phyloP scores from a whole-genome alignment of 2,797 vertebrate genomes.

The Apogon talboti region DNA sequence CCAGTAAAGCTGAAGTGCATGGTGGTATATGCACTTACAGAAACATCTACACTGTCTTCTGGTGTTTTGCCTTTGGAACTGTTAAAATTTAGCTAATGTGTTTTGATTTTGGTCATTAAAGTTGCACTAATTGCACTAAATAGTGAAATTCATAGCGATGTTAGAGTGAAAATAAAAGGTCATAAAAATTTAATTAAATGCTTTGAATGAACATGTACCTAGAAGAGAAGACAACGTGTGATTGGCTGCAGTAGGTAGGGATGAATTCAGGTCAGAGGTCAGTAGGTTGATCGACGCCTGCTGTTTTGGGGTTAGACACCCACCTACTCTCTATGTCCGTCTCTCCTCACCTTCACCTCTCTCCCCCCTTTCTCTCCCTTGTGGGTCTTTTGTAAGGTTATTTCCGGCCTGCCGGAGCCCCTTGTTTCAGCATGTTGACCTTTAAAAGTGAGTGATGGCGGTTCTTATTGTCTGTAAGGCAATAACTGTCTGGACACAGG shows the following conservation, averaged over 20 bases:
- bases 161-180: not conserved
- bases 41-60: too few species aligned
- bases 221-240: not conserved
- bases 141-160: too few species aligned
- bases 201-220: not conserved
- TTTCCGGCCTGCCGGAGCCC: conserved; percentile 68
- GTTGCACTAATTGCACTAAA: too few species aligned
- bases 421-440: conserved; percentile 80
- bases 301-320: conserved; percentile 50
- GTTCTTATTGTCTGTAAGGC: conserved; percentile 80
- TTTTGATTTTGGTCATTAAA: too few species aligned
- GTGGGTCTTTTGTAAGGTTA: conserved; percentile 78
- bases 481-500: conserved; percentile 79
- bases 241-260: conserved; percentile 4
- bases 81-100: too few species aligned
- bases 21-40: too few species aligned
- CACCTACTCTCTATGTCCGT: conserved; percentile 26
- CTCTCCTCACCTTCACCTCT: conserved; percentile 32
- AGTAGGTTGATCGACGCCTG: conserved; percentile 39
- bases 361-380: conserved; percentile 38
- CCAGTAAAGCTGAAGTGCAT: too few species aligned
- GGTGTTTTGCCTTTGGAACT: too few species aligned
- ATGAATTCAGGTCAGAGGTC: conserved; percentile 37
- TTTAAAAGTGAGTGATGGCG: conserved; percentile 79
- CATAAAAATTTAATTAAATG: not conserved